phyloP scores from a whole-genome alignment of 1,140 invertebrate species.

The Leptopilina clavipes region DNA sequence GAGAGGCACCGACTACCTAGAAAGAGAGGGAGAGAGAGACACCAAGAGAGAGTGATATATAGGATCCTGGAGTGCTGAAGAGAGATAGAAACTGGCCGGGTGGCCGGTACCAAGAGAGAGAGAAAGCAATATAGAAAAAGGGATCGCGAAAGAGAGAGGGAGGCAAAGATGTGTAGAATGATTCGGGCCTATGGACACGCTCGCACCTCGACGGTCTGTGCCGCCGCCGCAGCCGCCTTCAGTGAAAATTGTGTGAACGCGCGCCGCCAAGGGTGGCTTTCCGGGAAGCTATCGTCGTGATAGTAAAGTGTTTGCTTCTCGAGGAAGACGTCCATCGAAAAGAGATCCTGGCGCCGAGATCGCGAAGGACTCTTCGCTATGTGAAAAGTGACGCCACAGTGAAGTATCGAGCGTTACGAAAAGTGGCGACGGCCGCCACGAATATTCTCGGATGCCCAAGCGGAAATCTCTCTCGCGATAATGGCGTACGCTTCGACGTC shows the following conservation, averaged over 20 bases:
- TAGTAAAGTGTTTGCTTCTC: conserved; percentile 18
- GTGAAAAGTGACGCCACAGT: conserved; percentile 55
- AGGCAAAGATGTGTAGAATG: conserved; percentile 57
- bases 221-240: conserved; percentile 51
- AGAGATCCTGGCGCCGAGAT: conserved; percentile 52
- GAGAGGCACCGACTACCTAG: background rate
- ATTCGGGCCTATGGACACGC: conserved; percentile 64
- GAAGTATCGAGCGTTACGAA: conserved; percentile 50
- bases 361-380: conserved; percentile 34
- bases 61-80: conserved; percentile 35
- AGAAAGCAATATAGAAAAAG: conserved; percentile 5
- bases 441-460: conserved; percentile 58
- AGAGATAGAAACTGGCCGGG: conserved; percentile 40
- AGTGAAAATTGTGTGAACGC: conserved; percentile 66
- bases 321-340: conserved; percentile 25
- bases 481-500: conserved; percentile 64
- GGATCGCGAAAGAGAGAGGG: conserved; percentile 38
- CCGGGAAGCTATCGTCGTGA: conserved; percentile 42
- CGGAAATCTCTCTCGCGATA: conserved; percentile 63
- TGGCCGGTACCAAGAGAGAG: conserved; percentile 30
- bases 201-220: conserved; percentile 61
- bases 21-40: conserved; percentile 26
- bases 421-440: conserved; percentile 45
- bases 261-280: conserved; percentile 55
- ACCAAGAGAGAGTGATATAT: background rate